These are phyloP conservation scores for Falco naumanni DNA, from an alignment of 2,797 vertebrate species.

Conservation along the genomic window DNA sequence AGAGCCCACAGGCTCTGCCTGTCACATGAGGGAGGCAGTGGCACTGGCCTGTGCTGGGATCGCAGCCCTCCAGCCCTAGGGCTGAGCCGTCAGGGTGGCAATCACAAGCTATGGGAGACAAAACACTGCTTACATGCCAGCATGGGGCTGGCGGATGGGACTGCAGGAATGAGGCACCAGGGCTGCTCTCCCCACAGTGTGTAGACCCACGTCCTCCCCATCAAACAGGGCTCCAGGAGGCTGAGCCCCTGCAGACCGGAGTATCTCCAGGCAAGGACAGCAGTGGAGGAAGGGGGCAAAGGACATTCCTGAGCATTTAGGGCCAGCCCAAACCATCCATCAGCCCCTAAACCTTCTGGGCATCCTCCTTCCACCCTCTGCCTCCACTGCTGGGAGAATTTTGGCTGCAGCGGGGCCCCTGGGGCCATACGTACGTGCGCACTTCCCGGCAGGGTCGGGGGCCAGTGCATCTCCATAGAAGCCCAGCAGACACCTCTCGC, in stretches of 20 bases:
- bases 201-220: fast-evolving
- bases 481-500: conserved; percentile 81
- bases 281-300: neutral
- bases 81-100: conserved; percentile 81
- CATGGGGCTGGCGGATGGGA: neutral
- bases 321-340: neutral
- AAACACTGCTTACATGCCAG: neutral
- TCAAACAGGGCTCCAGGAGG: neutral
- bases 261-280: neutral
- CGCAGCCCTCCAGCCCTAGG: conserved; percentile 74
- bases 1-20: conserved; percentile 83
- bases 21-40: conserved; percentile 84
- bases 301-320: neutral
- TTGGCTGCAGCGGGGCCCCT: fast-evolving
- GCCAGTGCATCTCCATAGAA: conserved; percentile 85
- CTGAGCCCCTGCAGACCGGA: neutral
- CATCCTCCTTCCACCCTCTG: neutral
- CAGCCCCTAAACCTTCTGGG: neutral
- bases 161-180: fast-evolving
- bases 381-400: neutral
- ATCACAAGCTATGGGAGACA: conserved; percentile 80
- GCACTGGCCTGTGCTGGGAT: conserved; percentile 84
- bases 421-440: conserved; percentile 79
- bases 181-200: fast-evolving
- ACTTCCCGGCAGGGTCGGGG: conserved; percentile 70